These are phyloP conservation scores for Corvus moneduloides DNA, from an alignment of 2,113 vertebrate genomes.

Conservation along the genomic window DNA sequence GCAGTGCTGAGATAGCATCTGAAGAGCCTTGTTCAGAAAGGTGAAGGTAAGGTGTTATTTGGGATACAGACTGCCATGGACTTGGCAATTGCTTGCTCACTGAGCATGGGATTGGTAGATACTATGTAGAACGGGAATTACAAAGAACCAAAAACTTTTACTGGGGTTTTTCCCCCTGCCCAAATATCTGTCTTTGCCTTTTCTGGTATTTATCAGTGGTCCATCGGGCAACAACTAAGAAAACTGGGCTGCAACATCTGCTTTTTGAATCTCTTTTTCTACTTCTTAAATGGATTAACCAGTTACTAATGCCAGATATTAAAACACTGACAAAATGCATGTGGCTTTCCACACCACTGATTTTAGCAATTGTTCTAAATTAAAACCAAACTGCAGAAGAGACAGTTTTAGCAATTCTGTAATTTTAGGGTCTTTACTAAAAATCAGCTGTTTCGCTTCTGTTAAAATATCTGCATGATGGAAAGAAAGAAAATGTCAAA, in stretches of 20 bases:
- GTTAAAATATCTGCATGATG: neutral
- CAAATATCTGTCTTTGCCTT: neutral
- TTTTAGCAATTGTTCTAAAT: neutral
- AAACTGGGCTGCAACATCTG: neutral
- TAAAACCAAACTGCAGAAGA: neutral
- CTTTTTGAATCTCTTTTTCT: neutral
- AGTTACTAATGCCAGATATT: neutral
- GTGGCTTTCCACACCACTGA: neutral
- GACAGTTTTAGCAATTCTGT: neutral
- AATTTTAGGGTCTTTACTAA: neutral
- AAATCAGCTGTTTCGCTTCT: neutral
- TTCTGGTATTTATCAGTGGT: neutral
- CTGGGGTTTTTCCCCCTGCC: neutral
- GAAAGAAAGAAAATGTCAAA: neutral
- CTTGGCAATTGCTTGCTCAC: neutral
- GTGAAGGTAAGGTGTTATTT: neutral
- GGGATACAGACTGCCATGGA: neutral
- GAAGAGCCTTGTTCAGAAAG: neutral
- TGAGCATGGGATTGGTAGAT: neutral
- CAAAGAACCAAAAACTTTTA: neutral
- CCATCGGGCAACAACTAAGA: neutral
- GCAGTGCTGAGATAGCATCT: neutral
- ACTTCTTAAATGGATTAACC: neutral
- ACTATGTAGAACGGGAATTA: neutral
- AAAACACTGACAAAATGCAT: neutral